Conservation (phyloP, 2,797 vertebrate genomes). For the Argyrosomus regius region DNA sequence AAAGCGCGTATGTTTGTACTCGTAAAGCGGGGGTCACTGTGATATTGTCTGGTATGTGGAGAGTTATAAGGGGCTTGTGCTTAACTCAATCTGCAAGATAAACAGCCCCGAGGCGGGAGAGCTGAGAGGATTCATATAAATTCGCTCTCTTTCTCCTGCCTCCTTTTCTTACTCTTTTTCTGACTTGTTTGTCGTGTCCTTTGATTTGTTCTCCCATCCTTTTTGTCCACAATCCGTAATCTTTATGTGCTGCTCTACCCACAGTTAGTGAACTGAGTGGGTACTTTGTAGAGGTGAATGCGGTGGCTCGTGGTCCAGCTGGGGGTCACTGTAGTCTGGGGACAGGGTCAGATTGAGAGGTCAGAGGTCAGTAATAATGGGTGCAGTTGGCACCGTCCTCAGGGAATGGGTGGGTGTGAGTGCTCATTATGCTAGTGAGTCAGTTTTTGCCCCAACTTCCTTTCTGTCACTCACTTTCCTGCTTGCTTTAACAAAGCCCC, state of each 20-base stretch:
- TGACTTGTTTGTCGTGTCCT: slow-evolving; percentile 18
- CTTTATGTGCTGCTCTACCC: slow-evolving; percentile 3
- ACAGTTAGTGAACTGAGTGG: slow-evolving; percentile 42
- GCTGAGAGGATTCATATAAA: slow-evolving; percentile 64
- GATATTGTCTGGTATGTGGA: slow-evolving; percentile 85
- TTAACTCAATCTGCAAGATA: slow-evolving; percentile 84
- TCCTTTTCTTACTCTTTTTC: slow-evolving; percentile 41
- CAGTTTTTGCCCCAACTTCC: slow-evolving; percentile 49
- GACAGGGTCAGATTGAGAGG: slow-evolving; percentile 66
- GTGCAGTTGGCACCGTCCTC: slow-evolving; percentile 71
- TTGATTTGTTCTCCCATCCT: background rate
- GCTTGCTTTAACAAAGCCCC: slow-evolving; percentile 15
- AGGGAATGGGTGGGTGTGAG: slow-evolving; percentile 59
- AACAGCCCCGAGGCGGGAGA: slow-evolving; percentile 75
- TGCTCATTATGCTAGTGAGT: slow-evolving; percentile 52
- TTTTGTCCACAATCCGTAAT: background rate
- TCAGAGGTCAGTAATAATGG: slow-evolving; percentile 67
- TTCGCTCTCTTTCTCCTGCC: slow-evolving; percentile 58
- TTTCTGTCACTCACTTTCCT: slow-evolving; percentile 46
- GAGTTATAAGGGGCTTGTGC: slow-evolving; percentile 81
- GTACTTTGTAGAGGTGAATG: slow-evolving; percentile 61
- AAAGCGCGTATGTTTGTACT: slow-evolving; percentile 78
- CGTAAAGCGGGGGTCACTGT: slow-evolving; percentile 75
- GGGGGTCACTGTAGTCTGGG: slow-evolving; percentile 65
- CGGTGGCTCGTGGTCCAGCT: slow-evolving; percentile 61